Evolutionary conservation across 2,797 vertebrate genomes (phyloP).

Genomic region (Darevskia mixta): DNA sequence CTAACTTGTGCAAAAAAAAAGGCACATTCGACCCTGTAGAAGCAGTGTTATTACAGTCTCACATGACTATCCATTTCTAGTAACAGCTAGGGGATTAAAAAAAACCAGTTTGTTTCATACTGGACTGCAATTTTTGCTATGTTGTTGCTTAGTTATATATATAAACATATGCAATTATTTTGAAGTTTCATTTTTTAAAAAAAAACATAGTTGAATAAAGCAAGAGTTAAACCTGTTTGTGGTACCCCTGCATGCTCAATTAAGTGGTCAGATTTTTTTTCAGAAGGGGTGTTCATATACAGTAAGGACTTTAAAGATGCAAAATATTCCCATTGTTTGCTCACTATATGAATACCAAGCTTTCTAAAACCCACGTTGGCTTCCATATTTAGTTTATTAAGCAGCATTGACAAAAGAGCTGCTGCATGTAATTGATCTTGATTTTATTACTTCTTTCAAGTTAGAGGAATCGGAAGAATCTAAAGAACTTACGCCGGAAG

Average conservation of each 20-base stretch:
- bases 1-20: not conserved
- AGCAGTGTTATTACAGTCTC: not conserved
- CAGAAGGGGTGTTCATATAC: not conserved
- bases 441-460: slow-evolving; percentile 54
- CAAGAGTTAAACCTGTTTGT: not conserved
- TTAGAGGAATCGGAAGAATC: slow-evolving; percentile 81
- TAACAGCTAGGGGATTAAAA: no score
- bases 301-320: not conserved
- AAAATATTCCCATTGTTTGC: not conserved
- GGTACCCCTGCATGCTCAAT: no score
- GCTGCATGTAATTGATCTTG: rapidly evolving
- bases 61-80: not conserved
- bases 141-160: no score
- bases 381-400: not conserved
- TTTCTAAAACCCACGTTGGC: not conserved
- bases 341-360: not conserved
- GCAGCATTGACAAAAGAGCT: not conserved
- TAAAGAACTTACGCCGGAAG: slow-evolving; percentile 84
- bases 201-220: not conserved
- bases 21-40: not conserved
- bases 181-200: no score
- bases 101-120: no score
- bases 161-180: no score
- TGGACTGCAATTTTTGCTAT: no score
- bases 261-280: not conserved